phyloP scores from a whole-genome alignment of 2,797 vertebrate genomes.

The Karalla daura region DNA sequence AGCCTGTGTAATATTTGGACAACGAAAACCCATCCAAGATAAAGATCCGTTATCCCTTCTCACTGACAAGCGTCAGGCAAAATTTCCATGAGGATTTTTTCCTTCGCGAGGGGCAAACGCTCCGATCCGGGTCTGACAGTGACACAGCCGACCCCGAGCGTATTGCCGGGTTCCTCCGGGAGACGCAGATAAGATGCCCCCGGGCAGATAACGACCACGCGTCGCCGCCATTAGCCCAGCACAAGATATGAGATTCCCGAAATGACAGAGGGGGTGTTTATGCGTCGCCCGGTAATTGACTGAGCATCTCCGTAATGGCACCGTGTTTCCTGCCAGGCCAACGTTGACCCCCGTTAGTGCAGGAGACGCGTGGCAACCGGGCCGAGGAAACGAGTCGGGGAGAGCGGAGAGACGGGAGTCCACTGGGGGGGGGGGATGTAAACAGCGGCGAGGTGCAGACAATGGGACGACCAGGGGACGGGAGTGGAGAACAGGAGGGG shows the following conservation, averaged over 20 bases:
- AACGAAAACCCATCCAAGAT: neutral
- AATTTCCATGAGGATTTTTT: constrained; percentile 17
- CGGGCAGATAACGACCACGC: constrained; percentile 44
- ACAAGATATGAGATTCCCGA: constrained; percentile 54
- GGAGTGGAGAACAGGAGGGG: constrained; percentile 46
- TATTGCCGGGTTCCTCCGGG: constrained; percentile 22
- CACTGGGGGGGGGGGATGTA: constrained; percentile 40
- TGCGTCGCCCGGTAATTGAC: constrained; percentile 64
- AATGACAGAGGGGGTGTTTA: constrained; percentile 68
- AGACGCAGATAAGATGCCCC: constrained; percentile 51
- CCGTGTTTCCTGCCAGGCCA: constrained; percentile 73
- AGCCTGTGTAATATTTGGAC: neutral
- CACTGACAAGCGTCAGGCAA: neutral
- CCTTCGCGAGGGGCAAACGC: constrained; percentile 17
- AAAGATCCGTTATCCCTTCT: constrained; percentile 12
- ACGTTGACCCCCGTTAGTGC: constrained; percentile 76
- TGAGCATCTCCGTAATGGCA: constrained; percentile 73
- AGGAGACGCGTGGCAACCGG: constrained; percentile 61
- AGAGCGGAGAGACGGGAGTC: constrained; percentile 41
- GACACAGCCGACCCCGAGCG: constrained; percentile 32
- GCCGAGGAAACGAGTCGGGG: constrained; percentile 49
- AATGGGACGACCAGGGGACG: constrained; percentile 50
- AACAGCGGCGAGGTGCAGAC: constrained; percentile 64
- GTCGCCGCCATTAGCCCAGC: constrained; percentile 37
- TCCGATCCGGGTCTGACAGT: constrained; percentile 9